Evolutionary conservation across 2,113 vertebrate species (phyloP).

Genomic region (Sinocyclocheilus grahami): DNA sequence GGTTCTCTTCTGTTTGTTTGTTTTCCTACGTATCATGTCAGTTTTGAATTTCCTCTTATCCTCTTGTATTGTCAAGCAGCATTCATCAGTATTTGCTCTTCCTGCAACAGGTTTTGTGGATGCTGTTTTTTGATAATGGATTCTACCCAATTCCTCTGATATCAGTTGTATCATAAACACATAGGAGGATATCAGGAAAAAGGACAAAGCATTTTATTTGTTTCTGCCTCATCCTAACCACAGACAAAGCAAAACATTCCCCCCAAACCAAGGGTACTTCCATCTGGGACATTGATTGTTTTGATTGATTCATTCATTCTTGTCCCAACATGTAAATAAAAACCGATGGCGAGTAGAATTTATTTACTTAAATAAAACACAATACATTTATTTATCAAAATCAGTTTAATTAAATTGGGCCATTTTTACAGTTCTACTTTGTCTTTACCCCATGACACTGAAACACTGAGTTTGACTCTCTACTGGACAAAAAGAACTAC

Average conservation of each 20-base stretch:
- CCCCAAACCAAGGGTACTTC: neutral
- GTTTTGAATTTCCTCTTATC: constrained; percentile 32
- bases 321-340: neutral
- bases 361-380: neutral
- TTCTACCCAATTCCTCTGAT: constrained; percentile 47
- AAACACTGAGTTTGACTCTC: neutral
- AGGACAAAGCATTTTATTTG: constrained; percentile 21
- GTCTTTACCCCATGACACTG: neutral
- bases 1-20: constrained; percentile 19
- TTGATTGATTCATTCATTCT: neutral
- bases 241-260: constrained; percentile 26
- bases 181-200: constrained; percentile 41
- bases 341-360: neutral
- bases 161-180: constrained; percentile 51
- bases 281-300: neutral
- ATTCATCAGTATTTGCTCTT: constrained; percentile 30
- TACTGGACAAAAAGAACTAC: neutral
- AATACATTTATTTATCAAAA: neutral
- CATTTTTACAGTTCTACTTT: neutral
- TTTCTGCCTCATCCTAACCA: constrained; percentile 33
- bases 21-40: constrained; percentile 29
- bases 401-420: neutral
- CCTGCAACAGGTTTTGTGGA: constrained; percentile 43
- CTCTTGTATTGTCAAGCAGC: constrained; percentile 22
- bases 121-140: constrained; percentile 46